phyloP scores from a whole-genome alignment of 1,140 invertebrate species.

The Brachionus manjavacas region DNA sequence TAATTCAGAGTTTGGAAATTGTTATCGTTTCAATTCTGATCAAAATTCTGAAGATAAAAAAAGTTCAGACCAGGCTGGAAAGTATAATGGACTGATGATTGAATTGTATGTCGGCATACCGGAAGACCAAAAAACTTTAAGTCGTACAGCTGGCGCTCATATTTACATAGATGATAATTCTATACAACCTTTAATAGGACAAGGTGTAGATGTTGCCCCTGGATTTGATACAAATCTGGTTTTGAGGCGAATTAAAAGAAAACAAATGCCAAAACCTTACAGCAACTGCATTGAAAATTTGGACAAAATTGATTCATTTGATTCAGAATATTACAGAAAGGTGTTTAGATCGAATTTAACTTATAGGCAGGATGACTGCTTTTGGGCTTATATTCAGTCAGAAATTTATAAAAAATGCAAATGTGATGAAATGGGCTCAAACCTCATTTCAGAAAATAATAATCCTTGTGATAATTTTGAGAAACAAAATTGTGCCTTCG shows the following conservation, averaged over 20 bases:
- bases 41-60: neutral
- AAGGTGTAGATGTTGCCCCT: neutral
- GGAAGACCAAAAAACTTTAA: neutral
- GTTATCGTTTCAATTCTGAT: no score
- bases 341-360: neutral
- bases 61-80: neutral
- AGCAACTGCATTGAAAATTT: neutral
- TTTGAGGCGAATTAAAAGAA: neutral
- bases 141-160: neutral
- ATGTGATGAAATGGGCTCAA: neutral
- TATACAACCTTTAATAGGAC: neutral
- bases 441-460: neutral
- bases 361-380: neutral
- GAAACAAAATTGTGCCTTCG: neutral
- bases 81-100: neutral
- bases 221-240: neutral
- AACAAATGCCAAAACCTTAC: neutral
- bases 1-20: no score
- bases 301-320: neutral
- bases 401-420: neutral
- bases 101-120: conserved; percentile 11
- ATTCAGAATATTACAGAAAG: neutral
- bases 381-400: neutral
- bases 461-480: neutral
- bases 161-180: conserved; percentile 1